These are phyloP conservation scores for Latrodectus elegans DNA, from an alignment of 2,888 invertebrate genomes.

Conservation along the genomic window DNA sequence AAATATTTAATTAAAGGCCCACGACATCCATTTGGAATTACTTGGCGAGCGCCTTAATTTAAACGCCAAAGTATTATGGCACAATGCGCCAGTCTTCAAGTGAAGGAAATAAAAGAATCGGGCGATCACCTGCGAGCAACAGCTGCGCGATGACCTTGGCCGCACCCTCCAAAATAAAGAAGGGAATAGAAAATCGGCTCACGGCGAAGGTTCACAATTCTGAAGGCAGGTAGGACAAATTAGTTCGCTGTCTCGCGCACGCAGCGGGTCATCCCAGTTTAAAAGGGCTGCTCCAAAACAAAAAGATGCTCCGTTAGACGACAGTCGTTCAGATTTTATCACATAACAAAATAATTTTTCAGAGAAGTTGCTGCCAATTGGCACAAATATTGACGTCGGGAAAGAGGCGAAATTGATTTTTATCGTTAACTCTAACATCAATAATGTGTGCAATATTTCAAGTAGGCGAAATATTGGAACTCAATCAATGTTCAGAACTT, in stretches of 20 bases:
- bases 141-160: conserved; percentile 55
- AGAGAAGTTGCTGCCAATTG: too few species aligned
- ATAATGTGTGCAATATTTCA: too few species aligned
- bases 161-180: conserved; percentile 54
- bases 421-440: too few species aligned
- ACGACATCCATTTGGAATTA: neutral
- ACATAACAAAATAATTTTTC: neutral
- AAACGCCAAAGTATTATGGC: neutral
- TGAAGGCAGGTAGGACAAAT: neutral
- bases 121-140: conserved; percentile 56
- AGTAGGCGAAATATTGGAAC: too few species aligned
- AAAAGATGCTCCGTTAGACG: neutral
- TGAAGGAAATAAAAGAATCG: neutral
- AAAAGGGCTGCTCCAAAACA: neutral
- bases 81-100: neutral
- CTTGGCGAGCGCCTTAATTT: neutral
- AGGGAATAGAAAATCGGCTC: conserved; percentile 10
- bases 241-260: neutral
- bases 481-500: too few species aligned
- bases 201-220: conserved; percentile 20
- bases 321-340: neutral
- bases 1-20: neutral
- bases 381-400: too few species aligned
- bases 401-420: too few species aligned
- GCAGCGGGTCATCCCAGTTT: neutral